phyloP scores from a whole-genome alignment of 2,888 invertebrate species.

The Eutolmus rufibarbis region DNA sequence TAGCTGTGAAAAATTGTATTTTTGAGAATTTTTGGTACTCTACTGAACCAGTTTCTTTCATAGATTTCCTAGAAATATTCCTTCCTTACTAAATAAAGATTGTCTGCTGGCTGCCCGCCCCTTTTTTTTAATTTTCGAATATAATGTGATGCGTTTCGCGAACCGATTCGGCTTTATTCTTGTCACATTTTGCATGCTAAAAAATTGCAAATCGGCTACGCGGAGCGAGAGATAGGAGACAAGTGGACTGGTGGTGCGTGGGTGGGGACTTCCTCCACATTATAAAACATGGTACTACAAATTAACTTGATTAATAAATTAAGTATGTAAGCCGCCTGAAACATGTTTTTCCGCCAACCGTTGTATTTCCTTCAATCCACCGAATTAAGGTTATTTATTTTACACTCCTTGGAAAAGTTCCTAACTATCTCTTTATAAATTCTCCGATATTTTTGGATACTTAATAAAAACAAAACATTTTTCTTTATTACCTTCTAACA shows the following conservation, averaged over 20 bases:
- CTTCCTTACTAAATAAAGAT: background rate
- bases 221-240: background rate
- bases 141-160: background rate
- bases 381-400: background rate
- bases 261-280: background rate
- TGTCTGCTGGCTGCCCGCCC: background rate
- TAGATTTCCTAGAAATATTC: constrained; percentile 11
- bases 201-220: background rate
- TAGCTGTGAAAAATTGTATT: constrained; percentile 21
- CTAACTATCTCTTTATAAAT: background rate
- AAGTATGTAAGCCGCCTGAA: background rate
- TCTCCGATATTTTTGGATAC: background rate
- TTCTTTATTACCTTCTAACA: background rate
- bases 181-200: background rate
- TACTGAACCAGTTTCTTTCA: constrained; percentile 30
- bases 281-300: background rate
- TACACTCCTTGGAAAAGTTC: background rate
- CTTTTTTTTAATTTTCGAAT: background rate
- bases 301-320: background rate
- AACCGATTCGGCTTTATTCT: background rate
- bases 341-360: background rate
- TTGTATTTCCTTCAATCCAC: background rate
- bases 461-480: background rate
- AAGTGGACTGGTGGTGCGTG: background rate
- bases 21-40: constrained; percentile 6